Evolutionary conservation across 2,888 invertebrate species (phyloP), one percentile per base, ranked within the genome.

Genomic region (Cyrtodaria siliqua): DNA sequence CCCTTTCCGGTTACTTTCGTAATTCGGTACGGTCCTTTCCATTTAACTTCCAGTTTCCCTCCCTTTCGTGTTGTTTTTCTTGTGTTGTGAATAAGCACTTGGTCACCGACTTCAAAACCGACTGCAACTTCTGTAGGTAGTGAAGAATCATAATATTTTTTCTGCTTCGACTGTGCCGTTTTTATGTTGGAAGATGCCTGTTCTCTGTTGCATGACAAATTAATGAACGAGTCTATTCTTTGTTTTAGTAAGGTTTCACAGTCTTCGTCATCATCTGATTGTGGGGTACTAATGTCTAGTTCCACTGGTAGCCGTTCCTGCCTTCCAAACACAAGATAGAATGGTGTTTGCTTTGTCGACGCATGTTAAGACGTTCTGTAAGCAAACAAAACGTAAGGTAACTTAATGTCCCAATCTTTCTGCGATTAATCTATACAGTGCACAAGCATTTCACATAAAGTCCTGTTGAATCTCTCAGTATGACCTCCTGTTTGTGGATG

Each of bases 291-390:
- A n/a, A 60, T 47, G 29, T 69, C 52, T 47, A 70, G 4, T 29
- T 75, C 61, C 26, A 75, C 40, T 26, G 75, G 69, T 14, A 75
- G 24, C n/a, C 64, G 44, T 26, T 55, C 64, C n/a, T 64, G 53
- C 42, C 75, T 59, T 53, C 70, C 70, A 66, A 64, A 75, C 20
- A 75, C 70, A 38, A 75, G 56, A 50, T 53, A 64, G 52, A 75
- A 75, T 49, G 75, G 70, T 24, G 56, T 75, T 50, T 70, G 50
- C 53, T 75, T 71, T 56, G 76, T 67, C 40, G 70, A 61, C 38
- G 44, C 62, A 52, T 76, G 70, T 57, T 62, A n/a, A n/a, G n/a
- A n/a, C n/a, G n/a, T n/a, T n/a, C n/a, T n/a, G n/a, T n/a, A n/a
- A n/a, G n/a, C n/a, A n/a, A n/a, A n/a, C n/a, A n/a, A n/a, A n/a